Evolutionary conservation across 2,888 invertebrate species (phyloP).

Genomic region (Agrotis segetum): DNA sequence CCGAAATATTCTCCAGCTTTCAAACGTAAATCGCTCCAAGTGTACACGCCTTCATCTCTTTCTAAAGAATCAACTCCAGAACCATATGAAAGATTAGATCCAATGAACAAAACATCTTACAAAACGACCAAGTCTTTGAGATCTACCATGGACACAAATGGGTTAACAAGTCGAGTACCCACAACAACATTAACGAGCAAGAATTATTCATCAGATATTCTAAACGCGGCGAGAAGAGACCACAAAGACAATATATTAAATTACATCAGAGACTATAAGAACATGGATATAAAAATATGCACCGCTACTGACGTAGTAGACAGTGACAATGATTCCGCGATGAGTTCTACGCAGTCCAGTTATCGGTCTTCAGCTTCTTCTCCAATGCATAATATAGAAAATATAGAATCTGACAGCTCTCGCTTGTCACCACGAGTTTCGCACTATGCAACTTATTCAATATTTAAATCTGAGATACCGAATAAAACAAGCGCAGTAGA

Average conservation of each 20-base stretch:
- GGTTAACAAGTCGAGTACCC: constrained; percentile 68
- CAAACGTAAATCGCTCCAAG: constrained; percentile 94
- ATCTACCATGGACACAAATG: constrained; percentile 76
- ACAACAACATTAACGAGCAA: constrained; percentile 71
- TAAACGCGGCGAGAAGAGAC: constrained; percentile 74
- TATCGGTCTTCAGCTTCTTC: constrained; percentile 94
- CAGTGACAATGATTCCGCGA: constrained; percentile 97
- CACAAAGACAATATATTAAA: constrained; percentile 77
- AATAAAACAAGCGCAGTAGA: constrained; percentile 77
- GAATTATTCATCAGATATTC: constrained; percentile 64
- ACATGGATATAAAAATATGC: constrained; percentile 86
- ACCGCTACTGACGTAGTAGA: constrained; percentile 91
- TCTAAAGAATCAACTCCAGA: constrained; percentile 89
- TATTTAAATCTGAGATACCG: constrained; percentile 85
- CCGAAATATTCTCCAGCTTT: constrained; percentile 96
- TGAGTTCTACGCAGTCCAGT: constrained; percentile 96
- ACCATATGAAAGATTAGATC: constrained; percentile 78
- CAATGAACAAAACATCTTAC: constrained; percentile 75
- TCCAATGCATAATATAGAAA: constrained; percentile 93
- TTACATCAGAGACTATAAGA: constrained; percentile 82
- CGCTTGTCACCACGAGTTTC: constrained; percentile 87
- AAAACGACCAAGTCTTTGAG: constrained; percentile 75
- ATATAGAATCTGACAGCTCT: constrained; percentile 90
- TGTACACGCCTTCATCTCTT: constrained; percentile 89
- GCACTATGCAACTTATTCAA: constrained; percentile 82